Base-by-base conservation (phyloP, 2,797 vertebrate species). In the Clarias laeviceps region DNA sequence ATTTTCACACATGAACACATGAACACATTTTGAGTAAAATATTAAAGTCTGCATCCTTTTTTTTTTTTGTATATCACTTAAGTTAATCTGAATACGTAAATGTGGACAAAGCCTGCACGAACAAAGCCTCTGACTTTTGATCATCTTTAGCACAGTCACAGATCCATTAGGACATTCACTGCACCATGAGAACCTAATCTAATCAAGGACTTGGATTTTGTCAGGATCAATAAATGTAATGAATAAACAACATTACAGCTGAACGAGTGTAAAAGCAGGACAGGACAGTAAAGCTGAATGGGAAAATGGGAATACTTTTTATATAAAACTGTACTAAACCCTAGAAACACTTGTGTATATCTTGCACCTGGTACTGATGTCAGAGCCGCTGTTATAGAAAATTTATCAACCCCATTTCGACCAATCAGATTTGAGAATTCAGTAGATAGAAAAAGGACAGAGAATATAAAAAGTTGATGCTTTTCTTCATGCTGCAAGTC, bases 131-230 rank as follows among this genome's bases (percentile, higher is more conserved):
- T 72, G 34, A 72, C 11, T 40, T 24, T 72, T 2, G 24, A 50
- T 50, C 69, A 54, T 74, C 45, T 56, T 76, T 29, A 27, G 14
- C 15, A 50, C n/a, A 29, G n/a, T 54, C 2, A 57, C 9, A 20
- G 11, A 77, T 77, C 40, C 40, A 4, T n/a, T 73, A 54, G 12
- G 22, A 6, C 14, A 17, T 72, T n/a, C 45, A 54, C 5, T 8
- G 24, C 72, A 74, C 7, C 8, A 11, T 34, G 76, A 56, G 76
- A 79, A 83, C 3, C 2, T 15, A 12, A 65, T 76, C 57, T 34
- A 65, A 76, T 66, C 82, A 8, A 54, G n/a, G 27, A 45, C 45
- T 12, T 32, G 69, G 57, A 50, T 83, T 83, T 34, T 40, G 57
- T 32, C 20, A 20, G 73, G 27, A 77, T 77, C 27, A 56, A 65